A percentile compares a stretch with the other conserved stretches of the same genome.
Evolutionary conservation across 2,113 vertebrate genomes (phyloP).

Genomic region (Stictonetta naevosa): DNA sequence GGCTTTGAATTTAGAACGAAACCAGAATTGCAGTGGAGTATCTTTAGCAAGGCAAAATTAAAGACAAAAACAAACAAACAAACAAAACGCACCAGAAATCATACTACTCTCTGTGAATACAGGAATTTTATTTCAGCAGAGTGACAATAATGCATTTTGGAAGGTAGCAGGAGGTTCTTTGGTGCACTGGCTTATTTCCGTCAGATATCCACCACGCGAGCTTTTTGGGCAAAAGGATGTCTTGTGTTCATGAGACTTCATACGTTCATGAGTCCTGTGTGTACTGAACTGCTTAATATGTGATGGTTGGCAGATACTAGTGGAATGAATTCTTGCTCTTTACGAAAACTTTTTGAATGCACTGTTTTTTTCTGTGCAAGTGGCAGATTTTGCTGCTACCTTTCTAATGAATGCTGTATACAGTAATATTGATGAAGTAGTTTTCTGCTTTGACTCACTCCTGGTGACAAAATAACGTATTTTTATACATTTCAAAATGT

Average conservation of each 20-base stretch:
- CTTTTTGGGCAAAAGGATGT: background rate
- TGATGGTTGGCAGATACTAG: background rate
- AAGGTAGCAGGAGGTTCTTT: background rate
- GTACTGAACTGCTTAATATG: background rate
- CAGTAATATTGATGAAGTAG: background rate
- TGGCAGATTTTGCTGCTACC: background rate
- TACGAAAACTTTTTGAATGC: background rate
- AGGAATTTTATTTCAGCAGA: background rate
- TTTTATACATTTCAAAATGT: background rate
- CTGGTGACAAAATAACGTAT: background rate
- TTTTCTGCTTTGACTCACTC: background rate
- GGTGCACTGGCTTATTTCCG: background rate
- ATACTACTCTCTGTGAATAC: background rate
- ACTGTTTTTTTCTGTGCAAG: background rate
- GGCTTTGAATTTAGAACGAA: background rate
- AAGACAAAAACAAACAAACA: too few relatives aligned
- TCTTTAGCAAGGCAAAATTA: background rate
- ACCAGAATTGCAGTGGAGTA: background rate
- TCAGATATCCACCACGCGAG: background rate
- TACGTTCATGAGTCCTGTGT: background rate
- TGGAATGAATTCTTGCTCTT: background rate
- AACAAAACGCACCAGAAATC: background rate
- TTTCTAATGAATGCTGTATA: background rate
- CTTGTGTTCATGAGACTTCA: background rate
- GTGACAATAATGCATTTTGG: background rate